Percentiles rank a stretch among this genome's conserved stretches.
Conservation (phyloP, 2,113 vertebrate species). For the Neofelis nebulosa region DNA sequence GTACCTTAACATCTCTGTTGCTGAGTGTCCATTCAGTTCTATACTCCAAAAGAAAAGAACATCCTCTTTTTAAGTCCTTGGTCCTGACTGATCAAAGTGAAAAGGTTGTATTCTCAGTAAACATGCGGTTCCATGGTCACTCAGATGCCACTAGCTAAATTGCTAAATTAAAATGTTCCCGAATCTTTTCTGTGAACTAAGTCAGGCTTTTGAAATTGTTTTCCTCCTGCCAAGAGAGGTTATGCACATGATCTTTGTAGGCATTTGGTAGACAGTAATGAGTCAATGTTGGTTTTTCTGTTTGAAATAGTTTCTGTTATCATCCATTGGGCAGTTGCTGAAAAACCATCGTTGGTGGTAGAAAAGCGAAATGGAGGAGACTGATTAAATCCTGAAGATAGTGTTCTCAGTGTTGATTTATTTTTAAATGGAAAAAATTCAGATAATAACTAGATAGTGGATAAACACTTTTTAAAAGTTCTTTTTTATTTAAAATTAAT, state of each 20-base stretch:
- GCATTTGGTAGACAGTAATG: not conserved
- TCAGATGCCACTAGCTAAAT: not conserved
- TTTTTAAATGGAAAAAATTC: constrained; percentile 14
- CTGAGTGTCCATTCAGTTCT: not conserved
- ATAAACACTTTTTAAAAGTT: constrained; percentile 6
- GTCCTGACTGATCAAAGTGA: not conserved
- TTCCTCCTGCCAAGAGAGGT: not conserved
- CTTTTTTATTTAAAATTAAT: not conserved
- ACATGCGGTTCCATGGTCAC: not conserved
- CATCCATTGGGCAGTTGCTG: not conserved
- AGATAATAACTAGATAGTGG: not conserved
- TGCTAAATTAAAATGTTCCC: not conserved
- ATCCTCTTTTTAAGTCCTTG: not conserved
- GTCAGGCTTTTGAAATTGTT: constrained; percentile 19
- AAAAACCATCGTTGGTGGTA: not conserved
- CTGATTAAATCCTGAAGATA: not conserved
- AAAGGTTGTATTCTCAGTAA: not conserved
- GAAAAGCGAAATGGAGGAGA: not conserved
- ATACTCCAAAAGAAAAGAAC: not conserved
- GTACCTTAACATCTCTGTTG: not conserved
- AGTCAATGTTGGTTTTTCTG: not conserved
- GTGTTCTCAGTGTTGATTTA: not conserved
- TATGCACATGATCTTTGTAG: not conserved
- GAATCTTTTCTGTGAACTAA: not conserved
- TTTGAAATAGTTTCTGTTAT: constrained; percentile 24